Conservation (phyloP, 2,888 invertebrate species). For the Plebejus argus region DNA sequence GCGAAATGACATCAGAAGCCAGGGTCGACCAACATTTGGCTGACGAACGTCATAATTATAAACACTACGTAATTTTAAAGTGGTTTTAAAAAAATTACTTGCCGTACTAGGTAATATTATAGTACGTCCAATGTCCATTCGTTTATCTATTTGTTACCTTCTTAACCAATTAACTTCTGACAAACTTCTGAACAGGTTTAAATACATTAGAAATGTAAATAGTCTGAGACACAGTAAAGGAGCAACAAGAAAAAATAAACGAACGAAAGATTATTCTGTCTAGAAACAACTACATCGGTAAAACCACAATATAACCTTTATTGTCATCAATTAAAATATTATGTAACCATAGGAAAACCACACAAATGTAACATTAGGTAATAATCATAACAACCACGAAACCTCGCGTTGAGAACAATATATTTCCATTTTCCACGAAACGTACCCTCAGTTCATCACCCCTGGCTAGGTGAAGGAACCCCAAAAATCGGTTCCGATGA, state of each 20-base stretch:
- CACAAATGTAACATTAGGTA: neutral
- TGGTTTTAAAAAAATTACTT: too few species aligned
- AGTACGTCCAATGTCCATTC: neutral
- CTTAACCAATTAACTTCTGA: too few species aligned
- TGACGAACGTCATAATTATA: neutral
- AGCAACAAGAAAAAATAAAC: too few species aligned
- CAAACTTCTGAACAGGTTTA: too few species aligned
- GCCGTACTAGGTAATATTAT: neutral
- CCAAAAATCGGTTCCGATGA: conserved; percentile 49
- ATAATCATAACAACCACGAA: neutral
- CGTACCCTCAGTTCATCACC: conserved; percentile 41
- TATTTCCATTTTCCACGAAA: neutral
- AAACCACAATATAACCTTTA: neutral
- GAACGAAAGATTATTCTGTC: neutral
- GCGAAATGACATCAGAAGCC: conserved; percentile 14
- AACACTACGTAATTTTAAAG: too few species aligned
- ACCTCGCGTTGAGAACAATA: neutral
- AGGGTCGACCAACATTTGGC: neutral
- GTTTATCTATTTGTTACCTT: too few species aligned
- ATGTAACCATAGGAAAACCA: neutral
- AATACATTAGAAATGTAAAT: too few species aligned
- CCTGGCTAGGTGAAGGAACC: conserved; percentile 49
- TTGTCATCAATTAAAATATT: neutral
- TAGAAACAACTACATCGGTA: neutral
- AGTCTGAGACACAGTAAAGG: too few species aligned